phyloP scores from a whole-genome alignment of 2,113 vertebrate genomes.

The Carlito syrichta region DNA sequence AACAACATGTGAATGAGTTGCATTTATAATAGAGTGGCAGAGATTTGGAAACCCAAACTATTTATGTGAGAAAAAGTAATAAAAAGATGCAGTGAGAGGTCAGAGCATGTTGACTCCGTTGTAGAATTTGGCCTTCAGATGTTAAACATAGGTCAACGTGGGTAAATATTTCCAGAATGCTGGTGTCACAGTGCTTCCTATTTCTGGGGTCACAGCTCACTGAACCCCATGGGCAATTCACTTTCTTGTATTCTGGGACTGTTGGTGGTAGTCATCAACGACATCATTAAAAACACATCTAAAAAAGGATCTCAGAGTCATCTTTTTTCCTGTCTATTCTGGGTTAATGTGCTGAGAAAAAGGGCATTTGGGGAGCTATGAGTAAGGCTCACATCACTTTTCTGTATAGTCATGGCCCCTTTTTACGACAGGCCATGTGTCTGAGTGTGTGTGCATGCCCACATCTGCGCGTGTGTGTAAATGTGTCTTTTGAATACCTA shows the following conservation, averaged over 20 bases:
- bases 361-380: background rate
- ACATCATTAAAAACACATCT: background rate
- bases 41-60: conserved; percentile 52
- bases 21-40: conserved; percentile 55
- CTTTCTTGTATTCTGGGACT: background rate
- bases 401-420: background rate
- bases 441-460: background rate
- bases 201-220: conserved; percentile 12
- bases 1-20: conserved; percentile 62
- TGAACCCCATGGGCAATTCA: too few species aligned
- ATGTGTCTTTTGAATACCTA: background rate
- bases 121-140: background rate
- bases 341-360: background rate
- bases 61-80: conserved; percentile 49
- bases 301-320: background rate
- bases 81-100: conserved; percentile 52
- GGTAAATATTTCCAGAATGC: conserved; percentile 32
- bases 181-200: background rate
- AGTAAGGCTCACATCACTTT: background rate
- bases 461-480: background rate
- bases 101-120: conserved; percentile 40
- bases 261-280: background rate
- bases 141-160: background rate
- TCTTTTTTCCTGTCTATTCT: background rate
- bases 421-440: background rate